Evolutionary conservation across 2,113 vertebrate species (phyloP).

Genomic region (Boulengeromyrus knoepffleri): DNA sequence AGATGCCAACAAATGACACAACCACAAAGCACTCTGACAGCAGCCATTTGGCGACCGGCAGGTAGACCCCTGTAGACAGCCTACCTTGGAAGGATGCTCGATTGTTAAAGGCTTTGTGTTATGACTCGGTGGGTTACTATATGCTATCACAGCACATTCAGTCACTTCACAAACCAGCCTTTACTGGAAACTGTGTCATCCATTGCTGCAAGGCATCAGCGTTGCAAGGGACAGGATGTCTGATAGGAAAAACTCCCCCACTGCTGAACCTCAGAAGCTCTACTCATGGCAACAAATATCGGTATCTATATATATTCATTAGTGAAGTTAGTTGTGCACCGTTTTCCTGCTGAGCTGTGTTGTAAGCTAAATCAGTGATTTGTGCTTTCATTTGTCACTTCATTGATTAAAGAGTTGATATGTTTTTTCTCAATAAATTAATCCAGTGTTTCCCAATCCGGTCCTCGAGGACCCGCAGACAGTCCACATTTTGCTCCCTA

Average conservation of each 20-base stretch:
- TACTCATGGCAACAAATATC: background rate
- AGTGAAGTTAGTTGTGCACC: background rate
- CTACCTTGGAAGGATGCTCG: background rate
- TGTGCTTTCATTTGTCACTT: background rate
- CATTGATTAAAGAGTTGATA: background rate
- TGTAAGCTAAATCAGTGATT: background rate
- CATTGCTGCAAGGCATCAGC: background rate
- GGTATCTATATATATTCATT: background rate
- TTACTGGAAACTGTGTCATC: slow-evolving; percentile 2
- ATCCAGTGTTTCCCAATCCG: no score
- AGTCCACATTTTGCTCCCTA: no score
- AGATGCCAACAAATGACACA: background rate
- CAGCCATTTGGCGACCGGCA: background rate
- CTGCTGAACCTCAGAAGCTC: background rate
- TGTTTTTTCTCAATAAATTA: background rate
- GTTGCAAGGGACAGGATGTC: background rate
- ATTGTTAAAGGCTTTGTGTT: background rate
- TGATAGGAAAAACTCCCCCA: background rate
- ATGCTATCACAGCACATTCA: background rate
- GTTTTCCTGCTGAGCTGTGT: background rate
- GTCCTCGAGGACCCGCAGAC: no score
- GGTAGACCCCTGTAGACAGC: background rate
- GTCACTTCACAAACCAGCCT: background rate
- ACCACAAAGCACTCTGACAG: background rate
- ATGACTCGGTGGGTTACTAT: background rate